Base-by-base conservation (phyloP, 1,140 invertebrate genomes). In the Brachionus plicatilis region DNA sequence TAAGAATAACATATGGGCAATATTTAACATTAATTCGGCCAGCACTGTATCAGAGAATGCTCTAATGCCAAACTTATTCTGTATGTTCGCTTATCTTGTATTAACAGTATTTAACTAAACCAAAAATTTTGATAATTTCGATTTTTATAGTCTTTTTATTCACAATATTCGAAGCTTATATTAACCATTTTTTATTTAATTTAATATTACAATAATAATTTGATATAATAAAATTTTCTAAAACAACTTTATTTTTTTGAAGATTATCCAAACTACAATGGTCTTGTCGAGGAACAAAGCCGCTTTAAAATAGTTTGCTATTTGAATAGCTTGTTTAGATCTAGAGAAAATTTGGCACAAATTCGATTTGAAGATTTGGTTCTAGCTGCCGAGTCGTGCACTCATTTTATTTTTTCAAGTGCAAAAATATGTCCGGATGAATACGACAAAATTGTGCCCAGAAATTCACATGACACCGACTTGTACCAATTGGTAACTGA, bases 1-100 rank as follows among this genome's bases (percentile, higher is more conserved):
- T 11, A 68, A 82, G 11, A 47, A 82, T 9, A 82, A 2, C 5
- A 82, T 82, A 43, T 82, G 79, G 79, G 60, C 79, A 60, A 82
- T 82, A 66, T 82, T 82, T 45, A 53, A 53, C 3, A 65, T 82
- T 29, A 82, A 82, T 47, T 82, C 79, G 45, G 29, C 79, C 6
- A 65, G 9, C 33, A 8, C 50, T 17, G 50, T 65, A 9, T 4
- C 24, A 12, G 37, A 20, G 2, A 76, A 50, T 76, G 9, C 20
- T 27, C 14, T 76, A 20, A 29, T 76, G 12, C 17, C 41, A 50
- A 76, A 20, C 50, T 50, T 24, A 24, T 43, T 45, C 14, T 45
- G 72, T 76, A 76, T 76, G 72, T 76, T 76, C 11, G 43, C 50
- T 37, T 24, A 50, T 50, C 43, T 76, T 7, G 43, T 76, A 50